A percentile compares a stretch with the other conserved stretches of the same genome.
phyloP scores from a whole-genome alignment of 2,888 invertebrate species.

The Unio pictorum region DNA sequence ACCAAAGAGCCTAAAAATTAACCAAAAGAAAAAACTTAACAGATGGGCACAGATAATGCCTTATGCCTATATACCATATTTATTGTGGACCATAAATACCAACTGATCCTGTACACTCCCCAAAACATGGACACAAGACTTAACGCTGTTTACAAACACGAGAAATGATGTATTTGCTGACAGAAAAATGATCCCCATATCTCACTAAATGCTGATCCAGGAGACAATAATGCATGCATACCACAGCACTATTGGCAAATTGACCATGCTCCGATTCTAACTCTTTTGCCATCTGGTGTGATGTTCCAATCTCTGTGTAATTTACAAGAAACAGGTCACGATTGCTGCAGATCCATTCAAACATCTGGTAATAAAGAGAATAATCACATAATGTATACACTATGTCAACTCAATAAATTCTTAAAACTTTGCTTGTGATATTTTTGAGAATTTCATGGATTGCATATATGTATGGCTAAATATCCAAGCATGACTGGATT shows the following conservation, averaged over 20 bases:
- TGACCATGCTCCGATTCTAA: slow-evolving; percentile 96
- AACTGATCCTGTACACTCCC: no score
- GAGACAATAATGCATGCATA: slow-evolving; percentile 52
- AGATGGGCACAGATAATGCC: no score
- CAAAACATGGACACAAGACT: no score
- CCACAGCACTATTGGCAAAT: slow-evolving; percentile 90
- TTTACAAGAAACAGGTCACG: slow-evolving; percentile 94
- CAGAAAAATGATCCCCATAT: neutral
- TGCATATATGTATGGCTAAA: no score
- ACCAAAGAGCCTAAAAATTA: no score
- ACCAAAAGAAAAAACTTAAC: no score
- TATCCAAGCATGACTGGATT: no score
- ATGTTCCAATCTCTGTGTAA: slow-evolving; percentile 92
- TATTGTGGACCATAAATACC: no score
- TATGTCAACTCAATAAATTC: neutral
- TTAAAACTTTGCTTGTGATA: neutral
- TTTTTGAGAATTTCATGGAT: no score
- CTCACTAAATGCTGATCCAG: neutral
- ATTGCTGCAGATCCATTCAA: slow-evolving; percentile 97
- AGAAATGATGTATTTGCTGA: no score
- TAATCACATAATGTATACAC: neutral
- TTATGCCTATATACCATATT: no score
- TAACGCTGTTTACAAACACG: no score
- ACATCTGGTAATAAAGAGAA: slow-evolving; percentile 80
- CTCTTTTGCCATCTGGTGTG: slow-evolving; percentile 80